Percentiles rank a stretch among this genome's conserved stretches.
phyloP scores from a whole-genome alignment of 2,888 invertebrate genomes.

The Folsomia manolachei region DNA sequence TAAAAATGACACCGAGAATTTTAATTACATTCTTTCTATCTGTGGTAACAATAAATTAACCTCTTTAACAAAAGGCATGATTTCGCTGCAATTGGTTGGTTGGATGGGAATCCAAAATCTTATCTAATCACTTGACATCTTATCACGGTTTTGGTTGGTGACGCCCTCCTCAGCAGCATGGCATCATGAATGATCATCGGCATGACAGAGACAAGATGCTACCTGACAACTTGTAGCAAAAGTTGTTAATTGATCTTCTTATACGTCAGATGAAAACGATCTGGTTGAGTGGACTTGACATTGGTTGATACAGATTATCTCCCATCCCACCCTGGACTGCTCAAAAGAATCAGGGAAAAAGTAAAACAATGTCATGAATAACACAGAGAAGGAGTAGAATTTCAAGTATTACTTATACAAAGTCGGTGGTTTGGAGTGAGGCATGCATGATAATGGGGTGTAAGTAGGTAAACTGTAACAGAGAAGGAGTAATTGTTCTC shows the following conservation, averaged over 20 bases:
- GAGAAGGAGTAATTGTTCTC: slow-evolving; percentile 12
- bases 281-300: slow-evolving; percentile 16
- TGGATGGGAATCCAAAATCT: no score
- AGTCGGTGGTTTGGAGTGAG: no score
- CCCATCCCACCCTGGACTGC: no score
- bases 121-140: no score
- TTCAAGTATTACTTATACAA: not conserved
- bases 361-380: not conserved
- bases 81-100: no score
- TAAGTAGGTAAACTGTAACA: slow-evolving; percentile 15
- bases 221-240: not conserved
- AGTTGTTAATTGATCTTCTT: slow-evolving; percentile 11
- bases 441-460: slow-evolving; percentile 16
- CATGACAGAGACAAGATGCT: slow-evolving; percentile 12
- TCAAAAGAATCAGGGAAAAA: not conserved
- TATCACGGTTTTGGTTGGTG: not conserved
- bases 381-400: not conserved
- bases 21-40: not conserved
- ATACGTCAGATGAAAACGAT: slow-evolving; percentile 13
- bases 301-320: slow-evolving; percentile 22
- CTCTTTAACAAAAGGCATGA: no score
- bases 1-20: not conserved
- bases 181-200: not conserved
- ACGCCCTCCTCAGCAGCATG: not conserved
- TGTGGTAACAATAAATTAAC: not conserved